phyloP scores from a whole-genome alignment of 2,113 vertebrate species.

The Cyanoderma ruficeps region DNA sequence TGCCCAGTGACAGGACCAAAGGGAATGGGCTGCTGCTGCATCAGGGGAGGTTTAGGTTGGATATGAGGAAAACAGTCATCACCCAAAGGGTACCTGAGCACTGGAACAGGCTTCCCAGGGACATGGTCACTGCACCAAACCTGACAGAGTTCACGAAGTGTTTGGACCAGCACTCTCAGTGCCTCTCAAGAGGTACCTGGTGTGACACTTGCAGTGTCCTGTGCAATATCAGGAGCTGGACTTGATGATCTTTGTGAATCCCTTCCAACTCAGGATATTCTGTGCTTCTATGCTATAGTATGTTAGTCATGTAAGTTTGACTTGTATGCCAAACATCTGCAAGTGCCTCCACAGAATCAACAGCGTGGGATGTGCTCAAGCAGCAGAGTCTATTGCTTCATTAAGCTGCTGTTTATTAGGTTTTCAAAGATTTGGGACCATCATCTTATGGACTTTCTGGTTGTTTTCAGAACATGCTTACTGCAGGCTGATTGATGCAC shows the following conservation, averaged over 20 bases:
- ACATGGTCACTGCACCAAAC: not conserved
- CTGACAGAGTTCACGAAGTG: not conserved
- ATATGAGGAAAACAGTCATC: fast-evolving
- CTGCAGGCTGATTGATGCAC: not conserved
- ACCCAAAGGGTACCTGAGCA: not conserved
- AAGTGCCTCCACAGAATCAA: not conserved
- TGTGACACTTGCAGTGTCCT: not conserved
- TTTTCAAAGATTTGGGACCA: not conserved
- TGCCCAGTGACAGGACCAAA: not conserved
- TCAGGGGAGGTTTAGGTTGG: not conserved
- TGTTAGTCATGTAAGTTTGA: not conserved
- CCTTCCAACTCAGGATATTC: not conserved
- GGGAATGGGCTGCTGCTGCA: not conserved
- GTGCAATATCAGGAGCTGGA: not conserved
- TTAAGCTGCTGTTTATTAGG: not conserved
- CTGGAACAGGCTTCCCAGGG: not conserved
- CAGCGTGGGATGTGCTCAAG: not conserved
- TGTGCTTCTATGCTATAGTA: not conserved
- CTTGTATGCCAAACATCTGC: not conserved
- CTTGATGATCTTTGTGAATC: not conserved
- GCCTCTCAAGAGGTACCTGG: not conserved
- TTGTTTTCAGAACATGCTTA: not conserved
- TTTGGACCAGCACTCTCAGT: not conserved
- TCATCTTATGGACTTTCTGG: not conserved
- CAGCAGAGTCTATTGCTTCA: not conserved